Conservation (phyloP, 2,113 vertebrate species). For the Trachemys scripta region DNA sequence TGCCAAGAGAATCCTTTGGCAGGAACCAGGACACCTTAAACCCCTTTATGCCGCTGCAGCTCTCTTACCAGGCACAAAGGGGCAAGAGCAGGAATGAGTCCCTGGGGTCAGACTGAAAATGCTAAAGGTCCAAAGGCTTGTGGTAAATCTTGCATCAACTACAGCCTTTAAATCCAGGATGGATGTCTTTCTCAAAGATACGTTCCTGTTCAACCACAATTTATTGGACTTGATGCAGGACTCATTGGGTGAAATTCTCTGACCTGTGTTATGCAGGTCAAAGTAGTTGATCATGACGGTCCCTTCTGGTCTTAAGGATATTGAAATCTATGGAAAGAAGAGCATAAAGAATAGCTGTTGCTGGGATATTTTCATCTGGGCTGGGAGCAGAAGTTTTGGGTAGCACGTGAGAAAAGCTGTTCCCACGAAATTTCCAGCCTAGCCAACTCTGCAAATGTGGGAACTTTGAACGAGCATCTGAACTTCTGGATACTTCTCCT, state of each 20-base stretch:
- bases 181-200: neutral
- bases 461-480: neutral
- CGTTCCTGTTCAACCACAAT: neutral
- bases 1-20: neutral
- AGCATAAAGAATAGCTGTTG: slow-evolving; percentile 28
- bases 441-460: rapidly evolving
- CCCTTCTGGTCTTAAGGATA: neutral
- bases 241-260: neutral
- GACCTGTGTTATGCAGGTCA: neutral
- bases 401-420: neutral
- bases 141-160: neutral
- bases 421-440: neutral
- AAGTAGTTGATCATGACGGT: neutral
- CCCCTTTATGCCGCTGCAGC: neutral
- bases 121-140: neutral
- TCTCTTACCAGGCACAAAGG: neutral
- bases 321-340: neutral
- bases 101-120: neutral
- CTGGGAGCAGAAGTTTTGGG: neutral
- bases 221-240: neutral
- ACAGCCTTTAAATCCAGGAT: neutral
- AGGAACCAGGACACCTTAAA: neutral
- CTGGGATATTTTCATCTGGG: neutral
- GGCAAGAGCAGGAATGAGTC: neutral
- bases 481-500: slow-evolving; percentile 34